Evolutionary conservation across 2,888 invertebrate species (phyloP).

Genomic region (Halictus ligatus): DNA sequence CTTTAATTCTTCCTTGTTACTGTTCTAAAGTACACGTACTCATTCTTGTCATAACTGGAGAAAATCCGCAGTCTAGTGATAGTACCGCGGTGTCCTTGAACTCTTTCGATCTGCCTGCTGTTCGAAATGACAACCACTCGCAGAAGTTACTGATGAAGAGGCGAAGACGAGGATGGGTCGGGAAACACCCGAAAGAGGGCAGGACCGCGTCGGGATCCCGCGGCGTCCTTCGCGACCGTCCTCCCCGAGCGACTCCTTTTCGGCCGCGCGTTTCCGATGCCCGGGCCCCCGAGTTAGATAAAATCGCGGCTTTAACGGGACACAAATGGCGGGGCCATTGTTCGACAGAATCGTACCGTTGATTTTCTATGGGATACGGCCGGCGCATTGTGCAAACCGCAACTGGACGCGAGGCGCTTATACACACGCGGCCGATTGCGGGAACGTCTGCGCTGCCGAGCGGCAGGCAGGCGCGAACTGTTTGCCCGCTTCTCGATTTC

Average conservation of each 20-base stretch:
- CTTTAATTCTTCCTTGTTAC: too few relatives aligned
- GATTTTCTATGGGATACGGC: conserved; percentile 75
- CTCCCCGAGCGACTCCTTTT: conserved; percentile 31
- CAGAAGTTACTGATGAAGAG: not conserved
- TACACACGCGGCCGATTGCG: conserved; percentile 43
- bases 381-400: conserved; percentile 71
- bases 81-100: too few relatives aligned
- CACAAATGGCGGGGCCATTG: conserved; percentile 69
- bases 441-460: conserved; percentile 49
- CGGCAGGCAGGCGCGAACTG: conserved; percentile 51
- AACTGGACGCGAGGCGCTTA: conserved; percentile 61
- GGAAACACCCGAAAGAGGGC: not conserved
- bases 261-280: conserved; percentile 19
- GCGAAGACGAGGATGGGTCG: not conserved
- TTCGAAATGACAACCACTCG: too few relatives aligned
- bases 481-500: conserved; percentile 66
- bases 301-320: conserved; percentile 68
- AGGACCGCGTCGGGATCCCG: conserved; percentile 32
- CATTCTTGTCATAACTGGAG: too few relatives aligned
- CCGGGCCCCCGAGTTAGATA: conserved; percentile 57
- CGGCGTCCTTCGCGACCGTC: conserved; percentile 42
- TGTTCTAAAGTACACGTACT: too few relatives aligned
- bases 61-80: too few relatives aligned
- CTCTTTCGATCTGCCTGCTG: too few relatives aligned
- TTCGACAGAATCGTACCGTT: conserved; percentile 72